Conservation (phyloP, 2,888 invertebrate species). For the Baccha elongata region DNA sequence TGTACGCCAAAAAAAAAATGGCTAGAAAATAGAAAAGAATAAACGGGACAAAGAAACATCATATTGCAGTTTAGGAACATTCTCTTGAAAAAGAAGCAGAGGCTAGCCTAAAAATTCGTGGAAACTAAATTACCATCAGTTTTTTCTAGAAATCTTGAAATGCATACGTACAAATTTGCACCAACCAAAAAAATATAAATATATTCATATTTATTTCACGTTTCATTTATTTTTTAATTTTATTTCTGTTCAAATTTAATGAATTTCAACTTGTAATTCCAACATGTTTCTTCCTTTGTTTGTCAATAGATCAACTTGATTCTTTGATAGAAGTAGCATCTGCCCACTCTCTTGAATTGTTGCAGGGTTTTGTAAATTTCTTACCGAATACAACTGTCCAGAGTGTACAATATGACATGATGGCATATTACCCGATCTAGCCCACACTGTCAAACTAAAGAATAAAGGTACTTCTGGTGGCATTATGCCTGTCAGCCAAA, state of each 20-base stretch:
- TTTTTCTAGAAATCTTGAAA: no score
- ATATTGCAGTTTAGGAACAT: no score
- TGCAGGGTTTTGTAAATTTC: constrained; percentile 73
- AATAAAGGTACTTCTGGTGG: constrained; percentile 75
- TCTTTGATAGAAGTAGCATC: constrained; percentile 75
- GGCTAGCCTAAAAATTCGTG: no score
- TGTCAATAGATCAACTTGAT: constrained; percentile 75
- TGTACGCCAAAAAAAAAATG: no score
- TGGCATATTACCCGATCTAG: constrained; percentile 65
- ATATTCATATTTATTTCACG: background rate
- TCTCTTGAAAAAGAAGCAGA: no score
- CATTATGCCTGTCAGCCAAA: constrained; percentile 78
- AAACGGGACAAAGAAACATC: no score
- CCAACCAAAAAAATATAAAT: background rate
- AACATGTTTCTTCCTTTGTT: constrained; percentile 76
- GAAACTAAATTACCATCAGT: no score
- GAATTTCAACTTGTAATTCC: constrained; percentile 74
- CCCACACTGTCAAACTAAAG: constrained; percentile 78
- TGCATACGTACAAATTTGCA: no score
- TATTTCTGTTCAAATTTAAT: no score
- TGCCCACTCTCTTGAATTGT: constrained; percentile 75
- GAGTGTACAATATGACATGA: constrained; percentile 77
- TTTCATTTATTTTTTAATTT: background rate
- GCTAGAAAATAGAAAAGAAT: no score
- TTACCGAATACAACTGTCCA: constrained; percentile 77